A percentile compares a stretch with the other conserved stretches of the same genome.
Conservation (phyloP, 2,797 vertebrate species). For the Danionella dracula region DNA sequence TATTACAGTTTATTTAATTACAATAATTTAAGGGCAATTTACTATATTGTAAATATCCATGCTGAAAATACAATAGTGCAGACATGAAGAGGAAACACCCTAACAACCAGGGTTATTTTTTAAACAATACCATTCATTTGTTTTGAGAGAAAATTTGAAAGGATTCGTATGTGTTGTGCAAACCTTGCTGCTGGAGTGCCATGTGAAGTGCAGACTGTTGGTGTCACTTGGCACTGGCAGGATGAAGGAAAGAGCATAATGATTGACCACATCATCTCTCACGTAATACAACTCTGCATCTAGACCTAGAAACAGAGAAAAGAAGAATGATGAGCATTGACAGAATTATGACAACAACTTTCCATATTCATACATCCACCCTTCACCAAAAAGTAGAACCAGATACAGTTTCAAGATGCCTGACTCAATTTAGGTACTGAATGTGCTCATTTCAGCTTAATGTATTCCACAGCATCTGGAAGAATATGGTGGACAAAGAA, state of each 20-base stretch:
- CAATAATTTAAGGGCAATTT: too few species aligned
- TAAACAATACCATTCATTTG: too few species aligned
- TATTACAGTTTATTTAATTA: too few species aligned
- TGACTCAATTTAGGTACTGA: slow-evolving; percentile 1
- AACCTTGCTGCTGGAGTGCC: slow-evolving; percentile 89
- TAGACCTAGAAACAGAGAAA: slow-evolving; percentile 68
- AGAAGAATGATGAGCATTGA: background rate
- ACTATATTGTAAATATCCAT: too few species aligned
- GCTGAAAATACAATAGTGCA: too few species aligned
- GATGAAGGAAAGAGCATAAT: slow-evolving; percentile 92
- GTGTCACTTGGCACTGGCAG: slow-evolving; percentile 89
- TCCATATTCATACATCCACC: background rate
- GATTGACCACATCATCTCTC: slow-evolving; percentile 88
- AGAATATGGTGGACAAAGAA: slow-evolving; percentile 11
- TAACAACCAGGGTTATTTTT: too few species aligned
- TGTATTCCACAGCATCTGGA: slow-evolving; percentile 36
- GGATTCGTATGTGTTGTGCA: too few species aligned
- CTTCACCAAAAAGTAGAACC: background rate
- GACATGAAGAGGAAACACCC: too few species aligned
- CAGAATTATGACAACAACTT: background rate
- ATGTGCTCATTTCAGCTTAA: slow-evolving; percentile 36
- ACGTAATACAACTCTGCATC: slow-evolving; percentile 96
- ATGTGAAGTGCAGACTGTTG: slow-evolving; percentile 92
- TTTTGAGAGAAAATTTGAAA: too few species aligned
- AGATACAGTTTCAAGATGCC: slow-evolving; percentile 7